Conservation (phyloP, 2,113 vertebrate genomes). For the Myocastor coypus region DNA sequence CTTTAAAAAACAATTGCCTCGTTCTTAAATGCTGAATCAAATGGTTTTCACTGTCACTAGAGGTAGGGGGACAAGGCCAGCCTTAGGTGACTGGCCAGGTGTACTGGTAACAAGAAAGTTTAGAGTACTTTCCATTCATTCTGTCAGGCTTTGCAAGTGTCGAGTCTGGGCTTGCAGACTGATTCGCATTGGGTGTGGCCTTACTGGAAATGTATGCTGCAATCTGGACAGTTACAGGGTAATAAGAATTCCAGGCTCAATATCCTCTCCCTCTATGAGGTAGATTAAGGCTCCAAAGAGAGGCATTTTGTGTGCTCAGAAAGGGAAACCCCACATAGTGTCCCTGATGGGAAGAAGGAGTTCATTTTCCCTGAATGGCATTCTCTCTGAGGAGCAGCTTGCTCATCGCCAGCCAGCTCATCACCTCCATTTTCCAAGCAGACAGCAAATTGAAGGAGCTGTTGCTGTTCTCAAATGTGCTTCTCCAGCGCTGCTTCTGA, state of each 20-base stretch:
- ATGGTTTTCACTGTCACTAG: background rate
- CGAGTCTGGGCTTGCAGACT: conserved; percentile 48
- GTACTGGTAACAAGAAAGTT: background rate
- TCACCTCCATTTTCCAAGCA: conserved; percentile 24
- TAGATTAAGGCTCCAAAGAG: conserved; percentile 70
- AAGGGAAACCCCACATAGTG: conserved; percentile 62
- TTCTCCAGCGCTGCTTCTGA: conserved; percentile 34
- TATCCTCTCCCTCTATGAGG: conserved; percentile 67
- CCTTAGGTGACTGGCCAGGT: background rate
- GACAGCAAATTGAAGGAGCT: conserved; percentile 48
- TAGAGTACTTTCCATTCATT: background rate
- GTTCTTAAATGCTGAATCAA: background rate
- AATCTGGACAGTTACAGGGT: conserved; percentile 43
- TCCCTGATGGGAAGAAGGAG: conserved; percentile 69
- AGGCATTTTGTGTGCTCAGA: conserved; percentile 48
- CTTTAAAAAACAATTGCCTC: background rate
- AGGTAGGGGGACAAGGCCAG: background rate
- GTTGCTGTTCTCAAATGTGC: conserved; percentile 54
- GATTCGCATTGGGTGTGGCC: conserved; percentile 48
- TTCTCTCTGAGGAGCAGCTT: conserved; percentile 59
- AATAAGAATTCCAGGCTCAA: conserved; percentile 34
- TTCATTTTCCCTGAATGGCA: conserved; percentile 68
- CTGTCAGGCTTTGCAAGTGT: conserved; percentile 47
- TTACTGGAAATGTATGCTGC: conserved; percentile 60
- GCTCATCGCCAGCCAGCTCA: conserved; percentile 8